Conservation (phyloP, 2,797 vertebrate species). For the Tokudaia tokunoshimensis region DNA sequence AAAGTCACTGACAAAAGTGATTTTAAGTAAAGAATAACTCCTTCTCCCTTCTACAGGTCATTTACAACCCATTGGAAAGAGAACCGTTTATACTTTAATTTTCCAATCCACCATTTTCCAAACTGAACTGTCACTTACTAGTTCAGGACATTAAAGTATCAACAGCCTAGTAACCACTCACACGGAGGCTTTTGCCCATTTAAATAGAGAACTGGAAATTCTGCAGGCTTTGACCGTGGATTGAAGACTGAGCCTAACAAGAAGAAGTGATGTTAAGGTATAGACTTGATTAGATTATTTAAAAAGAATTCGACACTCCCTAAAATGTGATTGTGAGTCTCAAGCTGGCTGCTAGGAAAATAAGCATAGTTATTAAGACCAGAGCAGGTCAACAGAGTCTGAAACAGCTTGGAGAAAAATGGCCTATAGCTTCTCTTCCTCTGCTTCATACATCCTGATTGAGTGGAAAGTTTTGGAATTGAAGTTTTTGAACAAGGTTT, state of each 20-base stretch:
- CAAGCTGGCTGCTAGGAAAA: background rate
- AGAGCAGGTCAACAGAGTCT: background rate
- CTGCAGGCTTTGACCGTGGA: background rate
- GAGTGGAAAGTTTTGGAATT: background rate
- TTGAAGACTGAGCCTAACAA: slow-evolving; percentile 1
- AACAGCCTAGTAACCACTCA: background rate
- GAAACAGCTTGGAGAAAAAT: background rate
- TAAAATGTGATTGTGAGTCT: background rate
- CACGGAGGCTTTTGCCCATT: slow-evolving; percentile 15
- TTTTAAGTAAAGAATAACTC: slow-evolving; percentile 59
- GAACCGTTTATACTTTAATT: slow-evolving; percentile 39
- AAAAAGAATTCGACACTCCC: background rate
- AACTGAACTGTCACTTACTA: background rate
- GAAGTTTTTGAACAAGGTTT: background rate
- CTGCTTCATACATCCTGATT: no score
- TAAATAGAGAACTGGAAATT: slow-evolving; percentile 47
- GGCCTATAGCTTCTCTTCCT: background rate
- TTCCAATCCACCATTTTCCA: slow-evolving; percentile 54
- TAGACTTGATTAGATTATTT: background rate
- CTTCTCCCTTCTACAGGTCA: background rate
- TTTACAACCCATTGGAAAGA: background rate
- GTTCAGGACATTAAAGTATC: background rate
- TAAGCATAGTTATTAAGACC: background rate
- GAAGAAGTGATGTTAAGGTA: background rate
- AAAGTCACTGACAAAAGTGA: slow-evolving; percentile 64